phyloP scores from a whole-genome alignment of 2,797 vertebrate genomes.

The Cryptoprocta ferox region DNA sequence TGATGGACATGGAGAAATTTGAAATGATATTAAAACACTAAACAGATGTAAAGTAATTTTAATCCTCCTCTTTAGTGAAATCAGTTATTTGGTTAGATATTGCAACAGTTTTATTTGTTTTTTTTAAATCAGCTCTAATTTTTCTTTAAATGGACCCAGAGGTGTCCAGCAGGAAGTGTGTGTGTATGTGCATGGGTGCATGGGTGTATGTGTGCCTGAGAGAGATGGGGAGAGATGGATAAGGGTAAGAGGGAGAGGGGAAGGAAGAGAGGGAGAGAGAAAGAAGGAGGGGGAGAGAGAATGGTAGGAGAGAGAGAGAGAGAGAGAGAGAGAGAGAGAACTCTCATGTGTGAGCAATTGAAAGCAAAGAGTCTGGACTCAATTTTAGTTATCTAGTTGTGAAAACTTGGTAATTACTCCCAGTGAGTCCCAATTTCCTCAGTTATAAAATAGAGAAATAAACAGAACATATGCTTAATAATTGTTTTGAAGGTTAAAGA shows the following conservation, averaged over 20 bases:
- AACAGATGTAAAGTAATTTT: conserved; percentile 4
- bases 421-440: background rate
- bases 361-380: background rate
- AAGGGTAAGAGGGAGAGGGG: background rate
- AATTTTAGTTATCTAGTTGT: background rate
- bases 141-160: conserved; percentile 16
- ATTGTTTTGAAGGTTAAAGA: background rate
- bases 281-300: background rate
- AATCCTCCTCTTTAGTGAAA: conserved; percentile 1
- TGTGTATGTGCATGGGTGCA: background rate
- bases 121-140: background rate
- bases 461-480: background rate
- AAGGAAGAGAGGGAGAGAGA: background rate
- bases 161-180: background rate
- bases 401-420: background rate
- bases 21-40: background rate
- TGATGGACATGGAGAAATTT: background rate
- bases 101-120: background rate
- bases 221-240: background rate
- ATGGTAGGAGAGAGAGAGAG: background rate
- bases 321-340: background rate
- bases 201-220: background rate
- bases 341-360: background rate
- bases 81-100: conserved; percentile 14
- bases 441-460: background rate